Percentiles rank a stretch among this genome's conserved stretches.
phyloP scores from a whole-genome alignment of 1,140 invertebrate genomes.

The Lepidotrigona ventralis region DNA sequence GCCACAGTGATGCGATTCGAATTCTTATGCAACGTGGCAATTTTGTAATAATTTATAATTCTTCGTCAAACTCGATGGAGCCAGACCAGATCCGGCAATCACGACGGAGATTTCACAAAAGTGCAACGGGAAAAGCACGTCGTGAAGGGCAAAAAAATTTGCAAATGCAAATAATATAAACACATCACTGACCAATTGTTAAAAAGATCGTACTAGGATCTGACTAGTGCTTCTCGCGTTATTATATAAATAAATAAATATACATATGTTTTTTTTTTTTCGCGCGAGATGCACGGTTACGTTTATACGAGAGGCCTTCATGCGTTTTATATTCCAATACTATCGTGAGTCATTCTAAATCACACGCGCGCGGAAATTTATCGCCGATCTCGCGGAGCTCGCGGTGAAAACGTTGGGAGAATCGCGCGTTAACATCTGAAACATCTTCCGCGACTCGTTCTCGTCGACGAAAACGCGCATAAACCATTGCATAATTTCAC shows the following conservation, averaged over 20 bases:
- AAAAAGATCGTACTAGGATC: too few relatives aligned
- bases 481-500: constrained; percentile 15
- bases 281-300: not conserved
- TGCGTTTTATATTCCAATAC: not conserved
- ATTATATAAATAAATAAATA: too few relatives aligned
- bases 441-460: constrained; percentile 7
- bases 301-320: not conserved
- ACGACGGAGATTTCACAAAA: too few relatives aligned
- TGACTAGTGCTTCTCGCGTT: too few relatives aligned
- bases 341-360: not conserved
- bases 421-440: not conserved
- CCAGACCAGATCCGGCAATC: not conserved
- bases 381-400: not conserved
- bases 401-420: constrained; percentile 10
- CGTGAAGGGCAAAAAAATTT: too few relatives aligned
- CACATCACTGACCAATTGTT: too few relatives aligned
- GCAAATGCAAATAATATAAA: too few relatives aligned
- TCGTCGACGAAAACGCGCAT: constrained; percentile 17
- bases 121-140: too few relatives aligned
- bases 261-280: too few relatives aligned
- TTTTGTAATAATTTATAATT: not conserved
- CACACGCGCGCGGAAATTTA: not conserved
- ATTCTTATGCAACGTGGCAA: not conserved
- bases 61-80: not conserved
- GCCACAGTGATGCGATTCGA: not conserved